A percentile compares a stretch with the other conserved stretches of the same genome.
Conservation (phyloP, 2,113 vertebrate genomes). For the Elephantulus edwardii region DNA sequence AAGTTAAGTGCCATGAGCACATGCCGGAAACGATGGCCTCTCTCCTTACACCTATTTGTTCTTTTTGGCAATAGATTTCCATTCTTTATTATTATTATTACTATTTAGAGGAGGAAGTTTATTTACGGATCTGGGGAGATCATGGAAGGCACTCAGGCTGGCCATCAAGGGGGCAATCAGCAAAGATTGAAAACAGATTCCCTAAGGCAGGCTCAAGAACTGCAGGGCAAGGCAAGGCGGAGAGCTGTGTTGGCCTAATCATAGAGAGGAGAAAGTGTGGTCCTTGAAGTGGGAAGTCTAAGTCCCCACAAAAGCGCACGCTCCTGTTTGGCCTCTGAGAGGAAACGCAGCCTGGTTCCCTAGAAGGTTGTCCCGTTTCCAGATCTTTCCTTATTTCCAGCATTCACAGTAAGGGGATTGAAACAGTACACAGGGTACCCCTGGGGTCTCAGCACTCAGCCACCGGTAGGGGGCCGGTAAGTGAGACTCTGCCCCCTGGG, state of each 20-base stretch:
- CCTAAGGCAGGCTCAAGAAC: too few relatives aligned
- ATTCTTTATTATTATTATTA: too few relatives aligned
- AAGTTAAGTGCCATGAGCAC: neutral
- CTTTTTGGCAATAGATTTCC: neutral
- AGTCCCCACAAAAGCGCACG: neutral
- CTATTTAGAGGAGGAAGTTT: too few relatives aligned
- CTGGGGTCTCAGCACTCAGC: neutral
- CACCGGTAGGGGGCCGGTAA: neutral
- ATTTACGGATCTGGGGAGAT: too few relatives aligned
- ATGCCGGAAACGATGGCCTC: neutral
- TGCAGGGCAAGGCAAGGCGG: too few relatives aligned
- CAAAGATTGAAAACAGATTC: too few relatives aligned
- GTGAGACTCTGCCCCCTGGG: neutral
- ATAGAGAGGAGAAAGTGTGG: too few relatives aligned
- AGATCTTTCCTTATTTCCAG: neutral
- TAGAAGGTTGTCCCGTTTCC: conserved; percentile 29
- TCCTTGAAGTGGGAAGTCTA: neutral
- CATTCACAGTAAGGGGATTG: neutral
- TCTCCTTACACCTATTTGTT: neutral
- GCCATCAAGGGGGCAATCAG: too few relatives aligned
- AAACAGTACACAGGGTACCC: rapidly evolving
- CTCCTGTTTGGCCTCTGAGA: neutral
- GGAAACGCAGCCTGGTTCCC: conserved; percentile 32
- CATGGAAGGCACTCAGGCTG: too few relatives aligned
- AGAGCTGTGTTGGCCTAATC: too few relatives aligned